Evolutionary conservation across 2,888 invertebrate species (phyloP).

Genomic region (Zelleria hepariella): DNA sequence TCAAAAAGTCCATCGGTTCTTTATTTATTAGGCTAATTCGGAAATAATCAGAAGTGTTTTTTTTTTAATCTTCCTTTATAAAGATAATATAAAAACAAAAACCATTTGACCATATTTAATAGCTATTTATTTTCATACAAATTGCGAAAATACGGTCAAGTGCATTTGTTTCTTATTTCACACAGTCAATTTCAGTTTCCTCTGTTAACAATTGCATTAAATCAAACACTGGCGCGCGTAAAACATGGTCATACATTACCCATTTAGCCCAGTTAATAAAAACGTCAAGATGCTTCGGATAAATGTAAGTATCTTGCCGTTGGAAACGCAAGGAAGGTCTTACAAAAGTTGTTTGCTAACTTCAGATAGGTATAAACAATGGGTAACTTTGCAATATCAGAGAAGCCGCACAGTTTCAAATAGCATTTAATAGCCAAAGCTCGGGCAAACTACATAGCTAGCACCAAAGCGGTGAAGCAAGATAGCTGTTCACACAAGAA

Average conservation of each 20-base stretch:
- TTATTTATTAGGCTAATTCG: too few relatives aligned
- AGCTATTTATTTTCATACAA: not conserved
- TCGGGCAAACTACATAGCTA: not conserved
- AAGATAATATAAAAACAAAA: too few relatives aligned
- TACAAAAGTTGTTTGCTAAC: conserved; percentile 44
- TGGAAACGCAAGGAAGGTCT: conserved; percentile 34
- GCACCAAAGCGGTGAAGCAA: conserved; percentile 2
- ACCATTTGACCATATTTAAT: too few relatives aligned
- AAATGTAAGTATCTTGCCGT: conserved; percentile 26
- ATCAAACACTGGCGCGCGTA: not conserved
- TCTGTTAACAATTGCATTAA: not conserved
- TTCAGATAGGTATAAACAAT: conserved; percentile 43
- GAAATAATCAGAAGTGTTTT: too few relatives aligned
- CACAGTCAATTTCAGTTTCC: not conserved
- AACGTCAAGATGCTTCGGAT: conserved; percentile 44
- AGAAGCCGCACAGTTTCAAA: conserved; percentile 29
- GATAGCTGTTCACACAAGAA: conserved; percentile 44
- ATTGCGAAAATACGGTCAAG: not conserved
- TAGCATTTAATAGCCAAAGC: conserved; percentile 30
- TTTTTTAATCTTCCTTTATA: too few relatives aligned
- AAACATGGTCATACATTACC: conserved; percentile 6
- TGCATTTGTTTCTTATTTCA: not conserved
- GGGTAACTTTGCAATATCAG: conserved; percentile 26
- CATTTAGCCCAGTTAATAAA: conserved; percentile 36
- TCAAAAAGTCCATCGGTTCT: too few relatives aligned